Evolutionary conservation across 2,113 vertebrate species (phyloP).

Genomic region (Cairina moschata): DNA sequence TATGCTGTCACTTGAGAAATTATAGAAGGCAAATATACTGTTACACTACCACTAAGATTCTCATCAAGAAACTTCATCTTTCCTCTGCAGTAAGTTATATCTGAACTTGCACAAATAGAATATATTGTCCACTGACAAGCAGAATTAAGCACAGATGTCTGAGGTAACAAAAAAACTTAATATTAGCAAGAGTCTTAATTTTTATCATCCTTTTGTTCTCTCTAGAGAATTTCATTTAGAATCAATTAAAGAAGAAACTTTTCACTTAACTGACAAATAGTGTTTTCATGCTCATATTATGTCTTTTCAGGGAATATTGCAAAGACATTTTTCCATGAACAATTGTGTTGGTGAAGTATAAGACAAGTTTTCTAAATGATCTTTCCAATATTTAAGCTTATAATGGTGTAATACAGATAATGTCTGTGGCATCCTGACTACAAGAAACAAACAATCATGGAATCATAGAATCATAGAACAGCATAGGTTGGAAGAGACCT

Average conservation of each 20-base stretch:
- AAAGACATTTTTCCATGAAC: neutral
- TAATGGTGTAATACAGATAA: neutral
- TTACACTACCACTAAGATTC: neutral
- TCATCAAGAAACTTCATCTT: constrained; percentile 1
- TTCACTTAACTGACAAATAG: neutral
- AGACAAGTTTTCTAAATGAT: neutral
- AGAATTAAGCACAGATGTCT: constrained; percentile 23
- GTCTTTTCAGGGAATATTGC: neutral
- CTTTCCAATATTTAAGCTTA: neutral
- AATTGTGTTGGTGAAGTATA: neutral
- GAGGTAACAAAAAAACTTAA: constrained; percentile 4
- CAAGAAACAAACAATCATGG: neutral
- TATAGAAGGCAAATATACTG: neutral
- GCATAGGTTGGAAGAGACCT: too few species aligned
- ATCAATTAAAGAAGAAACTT: neutral
- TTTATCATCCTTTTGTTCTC: neutral
- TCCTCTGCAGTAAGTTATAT: neutral
- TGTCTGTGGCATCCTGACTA: neutral
- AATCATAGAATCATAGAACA: too few species aligned
- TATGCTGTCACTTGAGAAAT: neutral
- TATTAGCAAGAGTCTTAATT: neutral
- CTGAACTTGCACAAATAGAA: neutral
- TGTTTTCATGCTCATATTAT: neutral
- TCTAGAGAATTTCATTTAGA: neutral
- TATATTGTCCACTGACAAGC: constrained; percentile 10